Evolutionary conservation across 1,140 invertebrate species (phyloP), one percentile per base, ranked within the genome.

Genomic region (Panulirus ornatus): DNA sequence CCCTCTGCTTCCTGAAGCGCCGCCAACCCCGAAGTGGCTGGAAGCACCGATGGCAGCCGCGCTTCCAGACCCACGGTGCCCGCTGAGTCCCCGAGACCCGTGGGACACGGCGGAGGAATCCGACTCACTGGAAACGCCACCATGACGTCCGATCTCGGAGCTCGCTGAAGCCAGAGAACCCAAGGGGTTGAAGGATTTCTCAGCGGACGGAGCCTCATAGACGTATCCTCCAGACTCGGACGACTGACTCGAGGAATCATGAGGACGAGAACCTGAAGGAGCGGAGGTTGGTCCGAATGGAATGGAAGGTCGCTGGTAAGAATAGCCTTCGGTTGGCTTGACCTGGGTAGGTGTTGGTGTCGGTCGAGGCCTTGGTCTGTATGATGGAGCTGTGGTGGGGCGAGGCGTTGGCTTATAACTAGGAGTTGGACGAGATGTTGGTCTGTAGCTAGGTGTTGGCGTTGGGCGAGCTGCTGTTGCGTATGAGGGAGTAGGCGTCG

Each of bases 181-280:
- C 27, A 85, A 75, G 44, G 83, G 83, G 34, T 85, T 36, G 42
- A 85, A 85, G 8, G 70, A 11, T 22, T 54, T 85, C 0, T 63
- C 83, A 8, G 22, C 36, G 2, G 66, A 51, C 9, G 83, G 83
- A 6, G 83, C 40, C 9, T 36, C n/a, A 22, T 85, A 85, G 42
- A 22, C 30, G 30, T 85, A 85, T 5, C 83, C 83, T 5, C 14
- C 14, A 27, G 42, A 27, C 0, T 14, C 5, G 11, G 38, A 42
- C 8, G 63, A 70, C 16, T 63, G 51, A 30, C 66, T 66, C 0
- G 42, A 1, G 14, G 83, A 70, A 78, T 40, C 44, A 40, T 11
- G 22, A 14, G 16, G 11, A 58, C 14, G 3, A 0, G 54, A 58
- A 30, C 42, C 47, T 30, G 78, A 51, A 9, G 47, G 63, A 2